A percentile compares a stretch with the other conserved stretches of the same genome.
phyloP scores from a whole-genome alignment of 2,888 invertebrate species.

The Drosophila barbarae region DNA sequence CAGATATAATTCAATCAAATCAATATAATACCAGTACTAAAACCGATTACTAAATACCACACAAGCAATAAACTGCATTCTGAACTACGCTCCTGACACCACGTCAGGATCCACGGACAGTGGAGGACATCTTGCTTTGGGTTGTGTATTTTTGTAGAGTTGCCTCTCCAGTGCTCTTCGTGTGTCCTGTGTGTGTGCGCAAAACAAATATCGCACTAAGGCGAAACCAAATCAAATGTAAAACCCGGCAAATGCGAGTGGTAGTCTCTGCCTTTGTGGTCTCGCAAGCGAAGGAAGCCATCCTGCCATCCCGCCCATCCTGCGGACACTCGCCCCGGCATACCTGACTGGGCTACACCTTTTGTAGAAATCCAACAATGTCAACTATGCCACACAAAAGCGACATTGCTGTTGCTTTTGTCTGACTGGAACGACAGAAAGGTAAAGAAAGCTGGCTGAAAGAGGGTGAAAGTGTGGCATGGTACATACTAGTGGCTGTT shows the following conservation, averaged over 20 bases:
- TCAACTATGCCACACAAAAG: slow-evolving; percentile 72
- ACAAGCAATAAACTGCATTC: neutral
- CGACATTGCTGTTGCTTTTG: slow-evolving; percentile 70
- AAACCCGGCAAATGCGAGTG: slow-evolving; percentile 36
- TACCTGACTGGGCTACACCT: slow-evolving; percentile 55
- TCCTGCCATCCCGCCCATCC: slow-evolving; percentile 1
- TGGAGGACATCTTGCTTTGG: slow-evolving; percentile 34
- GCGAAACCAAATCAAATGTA: slow-evolving; percentile 70
- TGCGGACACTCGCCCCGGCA: slow-evolving; percentile 11
- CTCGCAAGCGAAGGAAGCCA: slow-evolving; percentile 1
- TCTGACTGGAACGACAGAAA: slow-evolving; percentile 55
- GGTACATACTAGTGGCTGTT: slow-evolving; percentile 16
- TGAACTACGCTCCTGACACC: slow-evolving; percentile 31
- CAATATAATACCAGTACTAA: neutral
- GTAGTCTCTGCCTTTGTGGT: slow-evolving; percentile 47
- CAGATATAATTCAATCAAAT: neutral
- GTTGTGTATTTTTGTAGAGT: slow-evolving; percentile 31
- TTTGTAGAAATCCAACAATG: slow-evolving; percentile 71
- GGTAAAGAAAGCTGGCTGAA: slow-evolving; percentile 6
- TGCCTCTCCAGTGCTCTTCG: slow-evolving; percentile 20
- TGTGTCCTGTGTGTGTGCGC: neutral
- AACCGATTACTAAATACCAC: neutral
- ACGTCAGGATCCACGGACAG: slow-evolving; percentile 19
- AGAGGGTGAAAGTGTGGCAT: slow-evolving; percentile 19
- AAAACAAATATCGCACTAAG: slow-evolving; percentile 64